Evolutionary conservation across 1,140 invertebrate genomes (phyloP), one percentile per base, ranked within the genome.

Genomic region (Procambarus clarkii): DNA sequence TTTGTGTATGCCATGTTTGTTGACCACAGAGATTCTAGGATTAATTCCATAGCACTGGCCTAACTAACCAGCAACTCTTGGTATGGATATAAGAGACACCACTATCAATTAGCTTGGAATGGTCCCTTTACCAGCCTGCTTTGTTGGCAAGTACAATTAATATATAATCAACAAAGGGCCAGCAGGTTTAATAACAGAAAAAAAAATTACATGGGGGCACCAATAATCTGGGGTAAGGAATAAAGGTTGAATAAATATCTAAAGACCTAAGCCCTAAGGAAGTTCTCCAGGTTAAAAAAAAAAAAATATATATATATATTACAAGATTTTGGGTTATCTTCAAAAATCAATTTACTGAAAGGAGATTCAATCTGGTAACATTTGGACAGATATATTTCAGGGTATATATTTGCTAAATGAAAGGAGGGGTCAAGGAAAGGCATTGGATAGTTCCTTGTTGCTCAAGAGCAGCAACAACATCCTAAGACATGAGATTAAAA

Each of bases 91-190:
- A 64, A 78, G 86, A 88, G 86, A 88, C 86, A 88, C 71, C 86
- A 79, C 86, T 88, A 88, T 88, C 77, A 64, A 88, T 88, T 86
- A 88, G 86, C 34, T 88, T 88, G 86, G 86, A 88, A 89, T 89
- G 88, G 88, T 89, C 88, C 88, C 88, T 83, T 83, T 45, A 89
- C 88, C 88, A 89, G 88, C 88, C 88, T 88, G 88, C 50, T 46
- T 89, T 83, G 88, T 76, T 83, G 82, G 88, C 69, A 84, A 84
- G 80, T 78, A 64, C 54, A 78, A 90, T 48, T 78, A 69, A 80
- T 58, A 88, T 64, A 60, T 46, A 88, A 54, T 24, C 60, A 71
- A 77, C 69, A 54, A 34, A 71, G 83, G 21, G 83, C 83, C 83
- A 85, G 83, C 83, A 85, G 83, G 83, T 85, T 85, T 48, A 86